Conservation (phyloP, 2,797 vertebrate genomes). For the Pseudochromis fuscus region DNA sequence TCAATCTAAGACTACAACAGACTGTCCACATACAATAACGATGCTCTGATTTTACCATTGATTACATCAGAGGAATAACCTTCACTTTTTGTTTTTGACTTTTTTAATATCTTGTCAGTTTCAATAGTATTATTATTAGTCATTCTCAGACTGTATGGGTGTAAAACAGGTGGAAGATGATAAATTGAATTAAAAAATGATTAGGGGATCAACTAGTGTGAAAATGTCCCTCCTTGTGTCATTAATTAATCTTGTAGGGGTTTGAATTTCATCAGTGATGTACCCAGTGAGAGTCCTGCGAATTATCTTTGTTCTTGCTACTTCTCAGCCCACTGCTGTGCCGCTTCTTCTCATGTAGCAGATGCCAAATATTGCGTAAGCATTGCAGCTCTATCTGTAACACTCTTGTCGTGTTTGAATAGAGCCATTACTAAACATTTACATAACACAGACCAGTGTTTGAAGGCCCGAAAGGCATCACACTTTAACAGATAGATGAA, state of each 20-base stretch:
- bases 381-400: conserved; percentile 10
- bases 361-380: conserved; percentile 25
- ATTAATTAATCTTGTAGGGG: conserved; percentile 29
- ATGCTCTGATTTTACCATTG: too few relatives aligned
- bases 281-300: conserved; percentile 25
- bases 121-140: too few relatives aligned
- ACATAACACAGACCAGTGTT: conserved; percentile 16
- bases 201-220: neutral
- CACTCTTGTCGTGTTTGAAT: conserved; percentile 19
- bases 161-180: neutral
- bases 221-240: neutral
- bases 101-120: too few relatives aligned
- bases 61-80: too few relatives aligned
- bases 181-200: neutral
- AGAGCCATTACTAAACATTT: conserved; percentile 38
- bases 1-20: too few relatives aligned
- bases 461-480: conserved; percentile 24
- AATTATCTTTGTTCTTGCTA: conserved; percentile 10
- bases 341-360: neutral
- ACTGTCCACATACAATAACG: too few relatives aligned
- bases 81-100: too few relatives aligned
- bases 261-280: conserved; percentile 6
- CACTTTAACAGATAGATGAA: conserved; percentile 5
- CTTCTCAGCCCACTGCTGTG: conserved; percentile 2
- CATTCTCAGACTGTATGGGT: neutral